Base-by-base conservation (phyloP, 2,888 invertebrate genomes). In the Nycteola revayana region DNA sequence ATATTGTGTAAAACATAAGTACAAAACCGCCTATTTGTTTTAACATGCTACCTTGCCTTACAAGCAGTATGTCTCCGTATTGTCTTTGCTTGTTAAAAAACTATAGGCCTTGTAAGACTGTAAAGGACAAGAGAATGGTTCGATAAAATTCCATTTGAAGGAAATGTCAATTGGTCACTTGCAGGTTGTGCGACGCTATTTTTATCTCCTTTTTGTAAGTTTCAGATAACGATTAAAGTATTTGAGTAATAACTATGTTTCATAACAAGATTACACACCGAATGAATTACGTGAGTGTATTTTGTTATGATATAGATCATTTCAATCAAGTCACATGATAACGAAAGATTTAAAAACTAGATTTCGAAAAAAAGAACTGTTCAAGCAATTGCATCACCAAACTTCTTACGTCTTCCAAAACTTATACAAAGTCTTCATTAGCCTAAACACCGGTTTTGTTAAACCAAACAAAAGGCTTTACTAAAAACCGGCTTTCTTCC, bases 91-190 rank as follows among this genome's bases (percentile, higher is more conserved):
- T 56, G 58, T 49, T 52, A 46, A 45, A 49, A 59, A 57, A 59
- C 52, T 47, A 27, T 42, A 7, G 40, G 29, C 52, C 47, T 47
- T 43, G 52, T 49, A 59, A 41, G 46, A 55, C 44, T 44, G 46
- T 53, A 54, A 66, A 64, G 61, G 68, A 65, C 68, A 67, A 64
- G 67, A 66, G 63, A 72, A 69, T 59, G 68, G 66, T 42, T 33
- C 54, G 44, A 66, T 66, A 64, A 70, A 71, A 72, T 67, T 63
- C 60, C 61, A 56, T 59, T 55, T 53, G 53, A 60, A 58, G 52
- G 48, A 69, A 66, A 68, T 66, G 65, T 64, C 66, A 64, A 46
- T 49, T 53, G 55, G 38, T 42, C 44, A 51, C 56, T 50, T 48
- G 41, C 47, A 34, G 27, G 25, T 36, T 29, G 9, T 20, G 10